Base-by-base conservation (phyloP, 2,888 invertebrate genomes). In the Rambutsinella grinnellia region DNA sequence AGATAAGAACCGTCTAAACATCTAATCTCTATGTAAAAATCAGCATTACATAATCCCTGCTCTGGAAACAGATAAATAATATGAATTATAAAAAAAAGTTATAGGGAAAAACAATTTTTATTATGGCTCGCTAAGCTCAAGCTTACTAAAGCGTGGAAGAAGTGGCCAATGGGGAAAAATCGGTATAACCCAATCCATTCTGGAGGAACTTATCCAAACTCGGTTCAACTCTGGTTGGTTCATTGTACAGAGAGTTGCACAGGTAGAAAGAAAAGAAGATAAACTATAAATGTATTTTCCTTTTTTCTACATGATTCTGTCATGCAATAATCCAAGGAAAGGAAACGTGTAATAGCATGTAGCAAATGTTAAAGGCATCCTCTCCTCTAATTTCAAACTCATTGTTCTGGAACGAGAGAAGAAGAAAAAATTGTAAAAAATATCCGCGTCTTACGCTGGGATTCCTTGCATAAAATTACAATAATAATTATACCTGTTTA, bases 391-490 rank as follows among this genome's bases (percentile, higher is more conserved):
- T 75, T 74, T 76, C 68, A 69, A 58, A 69, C 44, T 76, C 76
- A 69, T 76, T 76, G 76, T 76, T 69, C 63, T 76, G 76, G 76
- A 76, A 76, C 76, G 76, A 57, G 58, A 76, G 65, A 60, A 24
- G n/a, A 36, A 36, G 36, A 36, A 36, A 36, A 27, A 19, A 54
- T n/a, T 54, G 6, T 56, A 56, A 15, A 26, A 15, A 26, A 56
- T n/a, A 56, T 56, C 26, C 56, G 26, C 27, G n/a, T 56, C 47
- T 46, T 19, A 36, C 23, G 13, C 13, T 44, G 2, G 24, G n/a
- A n/a, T n/a, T 23, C 27, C 58, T 49, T 68, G 58, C 67, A 68
- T 58, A 68, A 57, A 67, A 67, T 56, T 67, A 56, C 47, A 56
- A 67, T 67, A 56, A 67, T 67, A 27, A 46, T 24, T 53, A 53